A percentile compares a stretch with the other conserved stretches of the same genome.
These are phyloP conservation scores for Pantherophis vulpinus DNA, from an alignment of 2,797 vertebrate genomes.

Conservation along the genomic window DNA sequence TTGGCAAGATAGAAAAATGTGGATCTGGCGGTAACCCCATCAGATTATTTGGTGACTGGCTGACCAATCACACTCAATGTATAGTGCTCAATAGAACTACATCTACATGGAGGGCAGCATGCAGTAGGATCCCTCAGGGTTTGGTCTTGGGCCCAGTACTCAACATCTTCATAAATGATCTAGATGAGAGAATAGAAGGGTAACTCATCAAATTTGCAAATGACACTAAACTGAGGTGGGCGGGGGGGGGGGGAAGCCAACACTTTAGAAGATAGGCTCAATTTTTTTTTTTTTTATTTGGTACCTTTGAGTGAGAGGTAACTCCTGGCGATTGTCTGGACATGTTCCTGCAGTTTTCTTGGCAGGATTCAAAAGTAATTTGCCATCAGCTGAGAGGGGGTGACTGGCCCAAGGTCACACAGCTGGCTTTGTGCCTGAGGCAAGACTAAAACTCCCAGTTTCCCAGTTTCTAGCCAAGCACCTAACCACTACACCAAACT, in stretches of 20 bases:
- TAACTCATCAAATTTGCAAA: too few species aligned
- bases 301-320: not conserved
- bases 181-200: not conserved
- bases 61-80: not conserved
- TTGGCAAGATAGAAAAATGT: too few species aligned
- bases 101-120: too few species aligned
- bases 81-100: not conserved
- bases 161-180: not conserved
- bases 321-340: not conserved
- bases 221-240: too few species aligned
- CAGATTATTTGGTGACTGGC: too few species aligned
- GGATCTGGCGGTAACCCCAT: too few species aligned
- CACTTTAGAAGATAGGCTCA: too few species aligned
- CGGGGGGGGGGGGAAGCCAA: too few species aligned
- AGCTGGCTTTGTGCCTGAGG: not conserved
- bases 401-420: not conserved
- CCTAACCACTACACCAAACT: not conserved
- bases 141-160: not conserved
- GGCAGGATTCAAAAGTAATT: not conserved
- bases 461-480: not conserved
- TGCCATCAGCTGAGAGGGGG: not conserved
- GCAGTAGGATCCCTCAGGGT: not conserved
- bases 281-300: not conserved
- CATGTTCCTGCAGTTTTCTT: not conserved
- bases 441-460: not conserved